Evolutionary conservation across 2,888 invertebrate genomes (phyloP).

Genomic region (Microdon myrmicae): DNA sequence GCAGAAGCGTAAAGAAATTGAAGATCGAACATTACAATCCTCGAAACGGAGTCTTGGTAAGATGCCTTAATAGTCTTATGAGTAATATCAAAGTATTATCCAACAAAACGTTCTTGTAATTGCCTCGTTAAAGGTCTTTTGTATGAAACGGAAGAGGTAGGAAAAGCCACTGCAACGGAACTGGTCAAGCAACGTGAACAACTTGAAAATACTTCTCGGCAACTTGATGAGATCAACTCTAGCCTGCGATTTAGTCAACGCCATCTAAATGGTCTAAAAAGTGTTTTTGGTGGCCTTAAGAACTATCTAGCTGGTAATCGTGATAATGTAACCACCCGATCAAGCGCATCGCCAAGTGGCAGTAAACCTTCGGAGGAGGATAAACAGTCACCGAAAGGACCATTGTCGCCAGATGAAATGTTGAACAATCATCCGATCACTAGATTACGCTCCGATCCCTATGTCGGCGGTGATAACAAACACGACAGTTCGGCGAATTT

Average conservation of each 20-base stretch:
- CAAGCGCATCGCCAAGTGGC: conserved; percentile 57
- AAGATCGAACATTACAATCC: conserved; percentile 84
- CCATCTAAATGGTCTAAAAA: conserved; percentile 94
- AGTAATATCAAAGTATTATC: too few species aligned
- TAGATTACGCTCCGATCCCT: conserved; percentile 72
- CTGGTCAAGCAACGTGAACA: conserved; percentile 89
- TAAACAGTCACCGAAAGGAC: conserved; percentile 18
- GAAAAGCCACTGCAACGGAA: conserved; percentile 93
- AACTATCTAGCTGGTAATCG: conserved; percentile 89
- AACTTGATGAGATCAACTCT: conserved; percentile 89
- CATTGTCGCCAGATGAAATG: conserved; percentile 68
- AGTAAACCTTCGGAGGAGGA: conserved; percentile 56
- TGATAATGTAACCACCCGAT: conserved; percentile 67
- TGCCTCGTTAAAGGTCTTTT: conserved; percentile 76
- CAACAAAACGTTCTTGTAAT: too few species aligned
- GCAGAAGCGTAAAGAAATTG: conserved; percentile 80
- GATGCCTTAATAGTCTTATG: neutral
- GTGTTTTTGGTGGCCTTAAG: conserved; percentile 95
- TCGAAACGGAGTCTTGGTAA: conserved; percentile 77
- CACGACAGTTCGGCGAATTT: conserved; percentile 68
- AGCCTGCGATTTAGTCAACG: conserved; percentile 91
- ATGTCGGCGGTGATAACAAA: too few species aligned
- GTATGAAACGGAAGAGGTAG: conserved; percentile 92
- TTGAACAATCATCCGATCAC: conserved; percentile 74
- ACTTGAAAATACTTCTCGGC: conserved; percentile 85